Evolutionary conservation across 2,888 invertebrate species (phyloP).

Genomic region (Octonoba sinensis): DNA sequence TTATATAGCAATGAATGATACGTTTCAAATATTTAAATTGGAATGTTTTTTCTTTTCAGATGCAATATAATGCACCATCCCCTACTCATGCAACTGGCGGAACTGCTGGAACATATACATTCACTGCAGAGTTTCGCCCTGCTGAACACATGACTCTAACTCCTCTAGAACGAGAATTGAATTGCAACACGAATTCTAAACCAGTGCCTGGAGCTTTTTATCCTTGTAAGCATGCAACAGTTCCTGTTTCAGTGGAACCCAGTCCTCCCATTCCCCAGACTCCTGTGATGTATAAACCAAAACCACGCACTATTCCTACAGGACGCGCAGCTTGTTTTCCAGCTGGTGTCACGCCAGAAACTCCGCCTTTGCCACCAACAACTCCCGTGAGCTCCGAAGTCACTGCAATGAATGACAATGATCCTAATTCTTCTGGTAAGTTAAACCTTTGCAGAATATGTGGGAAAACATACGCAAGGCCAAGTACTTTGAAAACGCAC

Average conservation of each 20-base stretch:
- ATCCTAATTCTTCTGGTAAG: slow-evolving; percentile 27
- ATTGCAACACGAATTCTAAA: slow-evolving; percentile 22
- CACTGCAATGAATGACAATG: slow-evolving; percentile 5
- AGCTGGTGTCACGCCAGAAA: slow-evolving; percentile 16
- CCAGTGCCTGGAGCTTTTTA: slow-evolving; percentile 34
- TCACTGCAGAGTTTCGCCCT: slow-evolving; percentile 84
- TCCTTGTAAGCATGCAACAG: slow-evolving; percentile 19
- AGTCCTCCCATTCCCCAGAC: not conserved
- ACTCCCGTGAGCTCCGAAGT: not conserved
- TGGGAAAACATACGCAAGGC: slow-evolving; percentile 94
- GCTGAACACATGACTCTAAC: slow-evolving; percentile 71
- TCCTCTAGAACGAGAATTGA: slow-evolving; percentile 61
- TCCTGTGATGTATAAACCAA: slow-evolving; percentile 40
- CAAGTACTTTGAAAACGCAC: slow-evolving; percentile 97
- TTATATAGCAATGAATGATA: too few species aligned
- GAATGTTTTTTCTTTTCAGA: slow-evolving; percentile 16
- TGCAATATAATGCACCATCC: slow-evolving; percentile 51
- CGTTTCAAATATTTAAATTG: too few species aligned
- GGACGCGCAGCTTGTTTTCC: slow-evolving; percentile 61
- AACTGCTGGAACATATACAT: slow-evolving; percentile 82
- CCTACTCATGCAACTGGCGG: slow-evolving; percentile 66
- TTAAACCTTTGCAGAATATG: slow-evolving; percentile 76
- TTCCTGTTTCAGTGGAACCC: not conserved
- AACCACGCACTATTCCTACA: slow-evolving; percentile 38
- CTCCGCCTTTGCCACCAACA: slow-evolving; percentile 19